phyloP scores from a whole-genome alignment of 2,888 invertebrate genomes.

The Morpho helenor region DNA sequence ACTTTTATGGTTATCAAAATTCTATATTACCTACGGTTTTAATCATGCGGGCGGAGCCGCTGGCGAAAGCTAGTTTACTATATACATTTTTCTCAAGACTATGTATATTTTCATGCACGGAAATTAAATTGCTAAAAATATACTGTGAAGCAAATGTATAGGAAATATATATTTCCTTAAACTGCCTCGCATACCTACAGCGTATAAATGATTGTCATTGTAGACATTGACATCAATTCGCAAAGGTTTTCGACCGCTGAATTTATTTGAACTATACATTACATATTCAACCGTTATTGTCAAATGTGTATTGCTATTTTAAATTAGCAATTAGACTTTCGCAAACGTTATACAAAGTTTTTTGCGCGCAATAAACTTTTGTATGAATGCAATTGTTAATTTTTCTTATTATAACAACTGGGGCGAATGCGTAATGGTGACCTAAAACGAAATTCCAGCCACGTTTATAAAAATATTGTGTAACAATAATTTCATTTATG shows the following conservation, averaged over 20 bases:
- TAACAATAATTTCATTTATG: too few species aligned
- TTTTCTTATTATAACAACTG: conserved; percentile 20
- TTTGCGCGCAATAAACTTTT: background rate
- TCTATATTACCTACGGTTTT: too few species aligned
- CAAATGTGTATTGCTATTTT: conserved; percentile 10
- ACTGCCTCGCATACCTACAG: background rate
- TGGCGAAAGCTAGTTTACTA: too few species aligned
- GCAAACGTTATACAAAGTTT: background rate
- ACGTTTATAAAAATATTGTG: too few species aligned
- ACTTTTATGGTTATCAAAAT: too few species aligned
- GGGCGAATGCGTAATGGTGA: too few species aligned
- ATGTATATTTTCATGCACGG: too few species aligned
- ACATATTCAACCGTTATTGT: background rate
- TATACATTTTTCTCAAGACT: too few species aligned
- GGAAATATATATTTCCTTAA: background rate
- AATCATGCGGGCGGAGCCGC: too few species aligned
- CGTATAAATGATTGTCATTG: background rate
- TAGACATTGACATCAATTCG: conserved; percentile 13
- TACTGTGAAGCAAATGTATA: background rate
- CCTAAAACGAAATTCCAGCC: too few species aligned
- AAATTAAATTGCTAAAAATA: too few species aligned
- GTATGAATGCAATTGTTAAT: background rate
- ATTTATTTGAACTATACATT: conserved; percentile 7
- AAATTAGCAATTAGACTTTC: conserved; percentile 1
- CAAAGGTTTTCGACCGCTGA: conserved; percentile 15